phyloP scores from a whole-genome alignment of 2,113 vertebrate species.

The Columbina picui region DNA sequence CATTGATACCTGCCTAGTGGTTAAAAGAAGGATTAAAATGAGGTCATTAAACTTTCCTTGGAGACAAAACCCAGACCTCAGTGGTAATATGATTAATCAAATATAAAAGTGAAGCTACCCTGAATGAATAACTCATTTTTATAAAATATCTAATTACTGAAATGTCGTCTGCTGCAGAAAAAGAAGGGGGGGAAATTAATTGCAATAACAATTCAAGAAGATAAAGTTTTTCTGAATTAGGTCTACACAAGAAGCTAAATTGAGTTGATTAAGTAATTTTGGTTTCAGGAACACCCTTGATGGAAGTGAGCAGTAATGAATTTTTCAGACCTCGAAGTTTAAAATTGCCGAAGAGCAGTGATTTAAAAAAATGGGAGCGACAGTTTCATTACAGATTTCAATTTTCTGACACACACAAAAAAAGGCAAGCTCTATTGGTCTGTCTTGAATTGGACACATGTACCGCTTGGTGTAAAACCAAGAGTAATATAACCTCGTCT shows the following conservation, averaged over 20 bases:
- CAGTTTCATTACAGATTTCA: conserved; percentile 48
- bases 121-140: conserved; percentile 71
- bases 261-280: conserved; percentile 76
- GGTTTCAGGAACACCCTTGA: conserved; percentile 63
- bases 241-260: conserved; percentile 72
- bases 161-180: conserved; percentile 60
- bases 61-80: conserved; percentile 68
- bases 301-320: conserved; percentile 67
- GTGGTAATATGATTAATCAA: conserved; percentile 75
- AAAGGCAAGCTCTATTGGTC: not conserved
- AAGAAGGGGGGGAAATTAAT: conserved; percentile 55
- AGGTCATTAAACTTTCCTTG: conserved; percentile 74
- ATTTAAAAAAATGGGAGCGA: not conserved
- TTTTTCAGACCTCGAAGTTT: conserved; percentile 64
- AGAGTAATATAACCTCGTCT: not conserved
- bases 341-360: conserved; percentile 43
- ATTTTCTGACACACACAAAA: conserved; percentile 25
- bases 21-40: conserved; percentile 71
- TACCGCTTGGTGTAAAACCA: conserved; percentile 41
- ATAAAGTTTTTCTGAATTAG: conserved; percentile 71
- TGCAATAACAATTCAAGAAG: conserved; percentile 76
- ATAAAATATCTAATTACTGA: conserved; percentile 74
- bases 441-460: conserved; percentile 16
- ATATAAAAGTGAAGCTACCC: conserved; percentile 71
- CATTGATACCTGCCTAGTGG: conserved; percentile 65